Evolutionary conservation across 2,797 vertebrate genomes (phyloP).

Genomic region (Malacoraja senta): DNA sequence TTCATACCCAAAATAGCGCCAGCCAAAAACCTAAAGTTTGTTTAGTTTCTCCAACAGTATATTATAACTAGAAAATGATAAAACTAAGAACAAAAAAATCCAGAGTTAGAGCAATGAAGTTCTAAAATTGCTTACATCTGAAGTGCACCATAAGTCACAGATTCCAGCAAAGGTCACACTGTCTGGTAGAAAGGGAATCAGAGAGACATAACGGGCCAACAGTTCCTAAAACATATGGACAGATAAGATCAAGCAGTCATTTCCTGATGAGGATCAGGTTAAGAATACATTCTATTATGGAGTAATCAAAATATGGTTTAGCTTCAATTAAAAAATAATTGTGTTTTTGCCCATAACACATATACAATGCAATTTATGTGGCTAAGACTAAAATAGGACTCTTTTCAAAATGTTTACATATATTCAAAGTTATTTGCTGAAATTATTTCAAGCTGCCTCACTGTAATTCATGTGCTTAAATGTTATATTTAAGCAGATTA

Average conservation of each 20-base stretch:
- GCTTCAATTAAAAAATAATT: background rate
- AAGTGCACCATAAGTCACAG: slow-evolving; percentile 91
- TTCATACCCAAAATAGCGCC: background rate
- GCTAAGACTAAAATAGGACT: too few relatives aligned
- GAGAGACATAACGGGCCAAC: slow-evolving; percentile 77
- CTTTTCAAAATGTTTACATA: background rate
- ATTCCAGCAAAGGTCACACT: slow-evolving; percentile 76
- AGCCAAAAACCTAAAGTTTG: background rate
- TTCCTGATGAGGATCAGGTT: background rate
- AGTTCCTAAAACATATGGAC: slow-evolving; percentile 59
- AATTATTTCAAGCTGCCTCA: background rate
- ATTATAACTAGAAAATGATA: background rate
- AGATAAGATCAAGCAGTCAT: slow-evolving; percentile 5
- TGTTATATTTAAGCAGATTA: background rate
- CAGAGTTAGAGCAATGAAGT: background rate
- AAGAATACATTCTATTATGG: background rate
- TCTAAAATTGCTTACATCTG: slow-evolving; percentile 71
- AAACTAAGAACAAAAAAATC: background rate
- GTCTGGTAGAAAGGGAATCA: slow-evolving; percentile 87
- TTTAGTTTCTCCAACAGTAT: background rate
- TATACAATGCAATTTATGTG: too few relatives aligned
- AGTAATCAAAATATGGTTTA: background rate
- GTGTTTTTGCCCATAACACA: too few relatives aligned
- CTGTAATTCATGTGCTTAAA: background rate
- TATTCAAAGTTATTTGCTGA: background rate